A percentile compares a stretch with the other conserved stretches of the same genome.
Evolutionary conservation across 2,113 vertebrate genomes (phyloP).

Genomic region (Mugil cephalus): DNA sequence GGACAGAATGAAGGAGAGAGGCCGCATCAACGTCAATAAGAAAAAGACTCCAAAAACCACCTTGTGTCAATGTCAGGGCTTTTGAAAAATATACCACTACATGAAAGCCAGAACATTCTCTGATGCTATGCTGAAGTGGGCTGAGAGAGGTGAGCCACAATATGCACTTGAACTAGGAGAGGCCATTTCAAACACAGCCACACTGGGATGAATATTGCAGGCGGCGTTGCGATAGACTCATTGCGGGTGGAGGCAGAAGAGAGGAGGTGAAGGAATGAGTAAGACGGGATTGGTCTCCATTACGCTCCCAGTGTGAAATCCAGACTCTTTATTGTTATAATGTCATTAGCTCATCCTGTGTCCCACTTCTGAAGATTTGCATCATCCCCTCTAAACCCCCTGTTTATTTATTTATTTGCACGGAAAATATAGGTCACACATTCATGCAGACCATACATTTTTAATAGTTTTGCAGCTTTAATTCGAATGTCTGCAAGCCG

Average conservation of each 20-base stretch:
- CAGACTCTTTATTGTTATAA: conserved; percentile 71
- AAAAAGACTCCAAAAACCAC: conserved; percentile 44
- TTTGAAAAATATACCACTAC: conserved; percentile 40
- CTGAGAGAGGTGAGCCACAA: conserved; percentile 62
- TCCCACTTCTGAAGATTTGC: conserved; percentile 80
- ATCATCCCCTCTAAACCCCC: conserved; percentile 60
- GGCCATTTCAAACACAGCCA: conserved; percentile 53
- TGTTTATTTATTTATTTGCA: conserved; percentile 84
- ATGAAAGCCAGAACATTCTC: conserved; percentile 41
- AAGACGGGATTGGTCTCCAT: conserved; percentile 63
- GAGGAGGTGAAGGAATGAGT: conserved; percentile 20
- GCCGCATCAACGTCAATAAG: conserved; percentile 48
- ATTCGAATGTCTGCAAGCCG: conserved; percentile 76
- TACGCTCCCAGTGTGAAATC: conserved; percentile 67
- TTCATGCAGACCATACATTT: conserved; percentile 82
- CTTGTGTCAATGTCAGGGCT: conserved; percentile 29
- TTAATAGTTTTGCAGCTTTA: conserved; percentile 80
- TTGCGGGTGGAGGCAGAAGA: conserved; percentile 28
- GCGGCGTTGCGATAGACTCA: conserved; percentile 43
- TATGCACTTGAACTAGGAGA: conserved; percentile 54
- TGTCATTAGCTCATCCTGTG: conserved; percentile 70
- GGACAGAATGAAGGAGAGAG: conserved; percentile 52
- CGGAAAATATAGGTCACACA: conserved; percentile 84
- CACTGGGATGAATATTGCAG: conserved; percentile 49
- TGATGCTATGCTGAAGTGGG: conserved; percentile 25